A percentile compares a stretch with the other conserved stretches of the same genome.
phyloP scores from a whole-genome alignment of 2,113 vertebrate genomes.

The Rhadina sibilatrix region DNA sequence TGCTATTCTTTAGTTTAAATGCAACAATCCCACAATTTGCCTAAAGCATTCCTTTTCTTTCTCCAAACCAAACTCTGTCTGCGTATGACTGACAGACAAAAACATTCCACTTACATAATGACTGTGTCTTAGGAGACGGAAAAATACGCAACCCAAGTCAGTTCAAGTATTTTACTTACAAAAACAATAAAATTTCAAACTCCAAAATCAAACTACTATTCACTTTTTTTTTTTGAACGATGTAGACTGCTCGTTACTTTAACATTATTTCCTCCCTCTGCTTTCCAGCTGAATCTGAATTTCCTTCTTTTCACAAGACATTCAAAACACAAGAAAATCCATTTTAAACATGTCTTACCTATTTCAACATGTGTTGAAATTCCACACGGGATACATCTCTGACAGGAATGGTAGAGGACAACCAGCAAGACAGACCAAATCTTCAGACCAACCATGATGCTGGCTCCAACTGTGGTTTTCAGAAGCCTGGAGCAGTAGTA shows the following conservation, averaged over 20 bases:
- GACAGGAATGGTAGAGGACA: constrained; percentile 9
- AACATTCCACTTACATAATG: constrained; percentile 25
- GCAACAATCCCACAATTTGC: neutral
- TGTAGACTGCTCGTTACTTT: neutral
- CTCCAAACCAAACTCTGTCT: neutral
- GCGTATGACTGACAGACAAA: neutral
- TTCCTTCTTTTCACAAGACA: neutral
- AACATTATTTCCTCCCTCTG: neutral
- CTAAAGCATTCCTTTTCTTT: neutral
- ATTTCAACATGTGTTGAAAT: constrained; percentile 80
- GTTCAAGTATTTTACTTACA: neutral
- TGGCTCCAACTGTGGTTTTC: neutral
- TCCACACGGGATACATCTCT: constrained; percentile 35
- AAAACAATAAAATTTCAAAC: neutral
- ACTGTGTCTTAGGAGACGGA: neutral
- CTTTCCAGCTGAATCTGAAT: neutral
- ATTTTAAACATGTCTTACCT: constrained; percentile 58
- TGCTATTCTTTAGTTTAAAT: neutral
- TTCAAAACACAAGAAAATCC: neutral
- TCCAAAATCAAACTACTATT: neutral
- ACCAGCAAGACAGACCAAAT: constrained; percentile 20
- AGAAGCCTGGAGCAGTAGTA: neutral
- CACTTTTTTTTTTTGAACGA: neutral
- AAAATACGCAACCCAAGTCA: neutral
- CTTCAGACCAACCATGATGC: constrained; percentile 55